Percentiles rank a stretch among this genome's conserved stretches.
Conservation (phyloP, 1,140 invertebrate species). For the Zaprionus davidi region DNA sequence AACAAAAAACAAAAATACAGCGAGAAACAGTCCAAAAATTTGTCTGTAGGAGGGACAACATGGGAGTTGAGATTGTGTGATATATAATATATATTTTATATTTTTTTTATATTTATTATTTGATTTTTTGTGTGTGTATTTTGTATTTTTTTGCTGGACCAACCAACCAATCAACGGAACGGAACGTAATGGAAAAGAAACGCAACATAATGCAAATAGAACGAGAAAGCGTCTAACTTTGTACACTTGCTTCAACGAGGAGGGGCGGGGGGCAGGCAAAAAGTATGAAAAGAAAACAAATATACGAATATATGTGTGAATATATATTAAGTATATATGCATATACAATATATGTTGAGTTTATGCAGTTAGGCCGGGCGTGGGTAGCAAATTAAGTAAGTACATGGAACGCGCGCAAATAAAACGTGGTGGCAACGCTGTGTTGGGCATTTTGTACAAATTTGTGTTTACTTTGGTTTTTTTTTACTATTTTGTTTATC, state of each 20-base stretch:
- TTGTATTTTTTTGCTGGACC: conserved; percentile 42
- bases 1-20: conserved; percentile 11
- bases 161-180: conserved; percentile 61
- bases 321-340: conserved; percentile 24
- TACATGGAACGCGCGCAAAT: conserved; percentile 55
- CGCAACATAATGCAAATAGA: conserved; percentile 53
- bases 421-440: conserved; percentile 47
- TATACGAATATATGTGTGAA: conserved; percentile 36
- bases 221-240: conserved; percentile 53
- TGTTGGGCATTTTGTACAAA: conserved; percentile 53
- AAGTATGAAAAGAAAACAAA: conserved; percentile 30
- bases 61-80: conserved; percentile 47
- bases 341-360: conserved; percentile 11
- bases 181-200: conserved; percentile 34
- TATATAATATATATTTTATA: conserved; percentile 14
- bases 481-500: conserved; percentile 10
- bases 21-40: conserved; percentile 25
- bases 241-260: conserved; percentile 39
- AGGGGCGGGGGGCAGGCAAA: conserved; percentile 48
- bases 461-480: conserved; percentile 17
- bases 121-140: conserved; percentile 23
- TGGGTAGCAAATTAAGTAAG: conserved; percentile 44
- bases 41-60: conserved; percentile 74
- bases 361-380: conserved; percentile 65
- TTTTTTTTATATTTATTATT: conserved; percentile 31